Evolutionary conservation across 1,140 invertebrate genomes (phyloP), one percentile per base, ranked within the genome.

Genomic region (Cecropterus lyciades): DNA sequence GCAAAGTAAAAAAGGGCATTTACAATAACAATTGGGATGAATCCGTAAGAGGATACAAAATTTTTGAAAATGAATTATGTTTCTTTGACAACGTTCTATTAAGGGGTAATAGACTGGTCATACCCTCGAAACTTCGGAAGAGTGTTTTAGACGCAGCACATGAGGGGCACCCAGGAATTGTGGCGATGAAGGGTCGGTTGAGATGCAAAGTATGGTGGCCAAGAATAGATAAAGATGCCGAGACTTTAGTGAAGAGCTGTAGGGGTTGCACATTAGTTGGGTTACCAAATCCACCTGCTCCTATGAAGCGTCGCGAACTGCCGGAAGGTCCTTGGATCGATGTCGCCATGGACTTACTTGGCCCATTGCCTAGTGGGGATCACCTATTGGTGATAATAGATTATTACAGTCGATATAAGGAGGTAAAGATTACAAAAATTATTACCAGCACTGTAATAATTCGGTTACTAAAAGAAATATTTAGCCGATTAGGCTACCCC

Each of bases 131-230:
- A n/a, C 53, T 89, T 7, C 65, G 77, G 14, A 42, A 64, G 14
- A 11, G 10, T 3, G 67, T 69, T 17, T 45, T 90, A 49, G 30
- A 69, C 5, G 70, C 77, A 4, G 82, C 87, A 14, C 93, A 93
- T 27, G 73, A 85, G 67, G 87, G 83, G 5, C 93, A 94, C 72
- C 82, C 85, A 0, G 93, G 93, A 1, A 79, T 80, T 92, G 14
- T 94, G 82, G 85, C 94, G 0, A 73, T 73, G 67, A 73, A 73
- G 13, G 15, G 15, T 0, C 27, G 67, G 37, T 45, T 73, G 4
- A 53, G 71, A 11, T 13, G 43, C 1, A 69, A 73, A 27, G 67
- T 73, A 0, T 73, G 71, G 71, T 73, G 92, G 92, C 84, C 82
- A 9, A 77, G 68, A 14, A 85, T 93, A 0, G 91, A 94, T 62